Evolutionary conservation across 2,113 vertebrate genomes (phyloP), one percentile per base, ranked within the genome.

Genomic region (Pachycephala philippinensis): DNA sequence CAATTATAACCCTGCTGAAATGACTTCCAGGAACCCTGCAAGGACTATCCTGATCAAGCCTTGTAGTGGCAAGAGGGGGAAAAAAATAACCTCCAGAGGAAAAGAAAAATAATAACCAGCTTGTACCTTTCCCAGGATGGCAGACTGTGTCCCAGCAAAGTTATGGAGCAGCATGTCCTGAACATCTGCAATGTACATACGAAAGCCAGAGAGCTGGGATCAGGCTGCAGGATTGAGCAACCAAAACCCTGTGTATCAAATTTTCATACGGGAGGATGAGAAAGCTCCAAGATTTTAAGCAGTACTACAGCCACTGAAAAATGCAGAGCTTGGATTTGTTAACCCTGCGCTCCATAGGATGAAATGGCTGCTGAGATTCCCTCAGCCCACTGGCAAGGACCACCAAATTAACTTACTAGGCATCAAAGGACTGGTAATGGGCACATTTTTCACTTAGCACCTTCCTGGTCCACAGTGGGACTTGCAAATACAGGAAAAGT

Each of bases 31-130:
- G 81, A 91, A 66, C 56, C 84, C 72, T 59, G 26, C 49, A 81
- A 72, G 68, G 44, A 53, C 77, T 77, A 50, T 24, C 28, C 19
- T 70, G 64, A 77, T 42, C 64, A 33, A 63, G 22, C 45, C 89
- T 96, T 78, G 82, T 76, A 80, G 97, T 26, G 0, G 95, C 95
- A 2, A 65, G 97, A 12, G 95, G 97, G 97, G 97, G 97, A 97
- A 49, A 97, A 96, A 98, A 97, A 56, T 44, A 87, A 92, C 72
- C 97, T 95, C 94, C 1, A 65, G 97, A 20, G 96, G 96, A 12
- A 98, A 98, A 42, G 96, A 97, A 95, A 98, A 97, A 53, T 56
- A 79, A 90, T 87, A 97, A 39, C 96, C 96, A 6, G 89, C 74
- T n/a, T 95, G 91, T 81, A 97, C 95, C 9, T 91, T 95, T 50